phyloP scores from a whole-genome alignment of 1,140 invertebrate species.

The Saccostrea cuccullata region DNA sequence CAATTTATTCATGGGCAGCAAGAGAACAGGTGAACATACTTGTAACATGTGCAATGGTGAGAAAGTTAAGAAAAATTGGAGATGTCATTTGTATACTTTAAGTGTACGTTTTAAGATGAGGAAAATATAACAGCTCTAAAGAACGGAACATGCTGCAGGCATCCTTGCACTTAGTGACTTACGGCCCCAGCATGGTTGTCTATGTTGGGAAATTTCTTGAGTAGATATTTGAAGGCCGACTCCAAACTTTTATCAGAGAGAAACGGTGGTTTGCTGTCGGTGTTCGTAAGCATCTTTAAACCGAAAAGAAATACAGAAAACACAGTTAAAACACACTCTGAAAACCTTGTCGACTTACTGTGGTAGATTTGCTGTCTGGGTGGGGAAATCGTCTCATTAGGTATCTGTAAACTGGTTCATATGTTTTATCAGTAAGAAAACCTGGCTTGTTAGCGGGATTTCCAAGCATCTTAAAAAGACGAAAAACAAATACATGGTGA shows the following conservation, averaged over 20 bases:
- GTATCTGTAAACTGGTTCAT: slow-evolving; percentile 96
- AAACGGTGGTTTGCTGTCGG: slow-evolving; percentile 98
- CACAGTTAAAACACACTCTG: neutral
- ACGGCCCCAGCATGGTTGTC: slow-evolving; percentile 88
- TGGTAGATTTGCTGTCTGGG: slow-evolving; percentile 91
- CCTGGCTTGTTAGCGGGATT: slow-evolving; percentile 98
- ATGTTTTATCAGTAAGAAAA: slow-evolving; percentile 92
- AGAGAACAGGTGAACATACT: neutral
- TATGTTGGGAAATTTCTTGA: slow-evolving; percentile 96
- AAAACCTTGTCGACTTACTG: slow-evolving; percentile 71
- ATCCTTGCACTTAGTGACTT: slow-evolving; percentile 53
- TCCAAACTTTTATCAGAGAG: slow-evolving; percentile 93
- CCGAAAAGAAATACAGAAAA: neutral
- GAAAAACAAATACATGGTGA: neutral
- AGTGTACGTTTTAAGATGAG: neutral
- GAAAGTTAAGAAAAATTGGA: neutral
- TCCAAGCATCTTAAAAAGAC: slow-evolving; percentile 87
- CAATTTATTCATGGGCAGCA: neutral
- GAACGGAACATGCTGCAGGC: neutral
- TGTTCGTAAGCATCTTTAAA: slow-evolving; percentile 92
- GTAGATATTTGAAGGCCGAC: slow-evolving; percentile 95
- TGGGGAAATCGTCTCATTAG: slow-evolving; percentile 97
- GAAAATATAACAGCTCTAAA: neutral
- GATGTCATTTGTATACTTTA: neutral
- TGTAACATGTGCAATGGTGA: neutral